Percentiles rank a stretch among this genome's conserved stretches.
phyloP scores from a whole-genome alignment of 2,888 invertebrate species.

The Fragum fragum region DNA sequence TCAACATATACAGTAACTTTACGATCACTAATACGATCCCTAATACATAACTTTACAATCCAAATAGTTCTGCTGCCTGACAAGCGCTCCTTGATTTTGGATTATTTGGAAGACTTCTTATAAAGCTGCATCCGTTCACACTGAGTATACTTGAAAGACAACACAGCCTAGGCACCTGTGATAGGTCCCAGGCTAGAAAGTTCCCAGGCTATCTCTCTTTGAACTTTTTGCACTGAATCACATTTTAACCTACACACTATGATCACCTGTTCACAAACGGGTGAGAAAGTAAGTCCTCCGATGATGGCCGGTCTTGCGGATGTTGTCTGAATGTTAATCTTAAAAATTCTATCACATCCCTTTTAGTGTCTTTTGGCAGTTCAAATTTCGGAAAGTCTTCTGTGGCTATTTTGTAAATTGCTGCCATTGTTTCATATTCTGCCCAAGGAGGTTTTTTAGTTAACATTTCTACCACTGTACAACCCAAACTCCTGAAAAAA shows the following conservation, averaged over 20 bases:
- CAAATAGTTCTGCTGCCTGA: neutral
- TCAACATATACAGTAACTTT: too few species aligned
- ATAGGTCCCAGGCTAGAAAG: neutral
- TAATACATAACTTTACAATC: too few species aligned
- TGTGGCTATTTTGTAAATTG: constrained; percentile 87
- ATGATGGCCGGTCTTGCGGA: constrained; percentile 81
- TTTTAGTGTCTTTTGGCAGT: constrained; percentile 80
- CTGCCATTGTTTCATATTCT: constrained; percentile 86
- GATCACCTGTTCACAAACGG: constrained; percentile 67
- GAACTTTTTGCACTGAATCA: constrained; percentile 19
- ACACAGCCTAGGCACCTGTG: neutral
- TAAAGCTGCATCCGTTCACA: neutral
- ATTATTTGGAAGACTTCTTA: constrained; percentile 9
- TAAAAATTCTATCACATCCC: constrained; percentile 80
- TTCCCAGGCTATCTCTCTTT: neutral
- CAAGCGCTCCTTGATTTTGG: neutral
- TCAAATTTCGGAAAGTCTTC: constrained; percentile 82
- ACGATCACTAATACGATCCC: too few species aligned
- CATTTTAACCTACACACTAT: neutral
- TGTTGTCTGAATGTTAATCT: constrained; percentile 79
- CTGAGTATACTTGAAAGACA: constrained; percentile 27
- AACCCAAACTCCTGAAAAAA: constrained; percentile 86
- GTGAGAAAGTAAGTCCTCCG: constrained; percentile 79
- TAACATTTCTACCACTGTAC: constrained; percentile 87
- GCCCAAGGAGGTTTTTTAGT: constrained; percentile 86